These are phyloP conservation scores for Tragelaphus oryx DNA, from an alignment of 2,797 vertebrate genomes.

Conservation along the genomic window DNA sequence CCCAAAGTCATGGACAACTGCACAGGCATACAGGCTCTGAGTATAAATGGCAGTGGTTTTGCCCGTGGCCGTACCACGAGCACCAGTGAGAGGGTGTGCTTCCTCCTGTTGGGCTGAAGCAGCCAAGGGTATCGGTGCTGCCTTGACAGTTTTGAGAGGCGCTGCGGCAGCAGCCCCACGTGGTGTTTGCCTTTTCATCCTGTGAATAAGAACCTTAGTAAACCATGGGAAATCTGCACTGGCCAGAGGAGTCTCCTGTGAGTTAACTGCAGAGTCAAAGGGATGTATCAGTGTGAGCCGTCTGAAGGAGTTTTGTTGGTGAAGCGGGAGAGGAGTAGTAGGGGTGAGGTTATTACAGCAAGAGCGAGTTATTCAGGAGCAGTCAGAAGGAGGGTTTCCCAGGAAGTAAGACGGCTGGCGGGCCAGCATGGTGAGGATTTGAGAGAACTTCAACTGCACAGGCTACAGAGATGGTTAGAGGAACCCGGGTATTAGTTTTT, in stretches of 20 bases:
- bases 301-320: background rate
- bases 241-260: background rate
- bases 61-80: background rate
- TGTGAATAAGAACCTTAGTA: background rate
- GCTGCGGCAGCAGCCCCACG: background rate
- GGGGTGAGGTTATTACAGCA: no score
- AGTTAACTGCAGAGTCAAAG: background rate
- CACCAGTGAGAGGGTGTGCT: background rate
- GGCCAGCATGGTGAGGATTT: background rate
- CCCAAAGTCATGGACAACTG: background rate
- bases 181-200: background rate
- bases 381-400: background rate
- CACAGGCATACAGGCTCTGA: background rate
- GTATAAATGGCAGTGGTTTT: background rate
- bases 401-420: background rate
- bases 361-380: background rate
- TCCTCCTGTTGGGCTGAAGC: background rate
- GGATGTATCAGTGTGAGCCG: background rate
- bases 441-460: background rate
- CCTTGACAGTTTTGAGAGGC: background rate
- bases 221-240: background rate
- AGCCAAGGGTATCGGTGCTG: background rate
- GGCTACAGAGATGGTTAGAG: background rate
- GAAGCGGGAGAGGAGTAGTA: background rate
- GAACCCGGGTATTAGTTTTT: background rate